Evolutionary conservation across 2,888 invertebrate genomes (phyloP), one percentile per base, ranked within the genome.

Genomic region (Stenolophus ochropezus): DNA sequence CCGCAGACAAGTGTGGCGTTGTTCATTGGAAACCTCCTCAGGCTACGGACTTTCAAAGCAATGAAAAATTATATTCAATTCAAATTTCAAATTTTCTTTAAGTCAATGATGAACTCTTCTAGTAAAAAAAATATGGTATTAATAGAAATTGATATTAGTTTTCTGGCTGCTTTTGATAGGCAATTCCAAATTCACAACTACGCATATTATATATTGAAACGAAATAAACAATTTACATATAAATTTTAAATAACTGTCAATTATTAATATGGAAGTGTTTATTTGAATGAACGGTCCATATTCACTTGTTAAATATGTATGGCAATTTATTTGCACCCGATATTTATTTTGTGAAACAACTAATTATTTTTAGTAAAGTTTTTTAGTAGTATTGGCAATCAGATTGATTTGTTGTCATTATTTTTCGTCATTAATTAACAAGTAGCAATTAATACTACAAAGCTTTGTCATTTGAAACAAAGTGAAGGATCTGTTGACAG

Each of bases 241-340:
- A 42, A 42, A 42, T 42, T 11, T 42, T 42, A 42, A 42, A 42
- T 11, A 42, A n/a, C n/a, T 42, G 33, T 42, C 33, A 11, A 42
- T 42, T 42, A 42, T 42, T 42, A 42, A 42, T 42, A 3, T 11
- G 11, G 11, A 42, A 42, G 6, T 42, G 33, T 42, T 42, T 42
- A 42, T 42, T 42, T 42, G 1, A 61, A 25, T 14, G 61, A 25
- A 25, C 21, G 23, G 5, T 6, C 23, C 6, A 14, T 61, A 25
- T 61, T 23, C n/a, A 4, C 4, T 25, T n/a, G 14, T 61, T 61
- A 61, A 61, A 61, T 61, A 61, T 61, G 61, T 61, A 61, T 61
- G 61, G 25, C 25, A 61, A 16, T 51, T 14, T 42, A 42, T 42
- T 42, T 42, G 33, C 33, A 6, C 11, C 11, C 33, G 1, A 42